Evolutionary conservation across 2,888 invertebrate species (phyloP).

Genomic region (Nipponacmea schrenckii): DNA sequence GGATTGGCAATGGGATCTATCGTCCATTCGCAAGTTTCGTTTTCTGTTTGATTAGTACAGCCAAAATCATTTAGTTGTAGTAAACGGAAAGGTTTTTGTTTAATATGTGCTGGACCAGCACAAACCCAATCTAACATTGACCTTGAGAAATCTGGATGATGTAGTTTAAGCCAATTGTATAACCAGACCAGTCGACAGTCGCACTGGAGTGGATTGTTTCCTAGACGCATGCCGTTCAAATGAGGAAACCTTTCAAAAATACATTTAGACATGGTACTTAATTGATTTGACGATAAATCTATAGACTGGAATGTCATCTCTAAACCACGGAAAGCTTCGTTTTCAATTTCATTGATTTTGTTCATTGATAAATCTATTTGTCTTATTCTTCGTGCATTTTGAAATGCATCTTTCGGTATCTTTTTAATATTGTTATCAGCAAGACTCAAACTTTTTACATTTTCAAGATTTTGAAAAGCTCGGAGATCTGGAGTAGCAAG

Average conservation of each 20-base stretch:
- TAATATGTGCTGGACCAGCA: conserved; percentile 8
- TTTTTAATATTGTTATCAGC: conserved; percentile 21
- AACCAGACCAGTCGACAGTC: conserved; percentile 33
- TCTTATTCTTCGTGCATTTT: conserved; percentile 14
- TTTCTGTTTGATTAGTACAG: conserved; percentile 1
- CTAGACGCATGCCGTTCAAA: conserved; percentile 24
- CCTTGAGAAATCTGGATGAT: conserved; percentile 19
- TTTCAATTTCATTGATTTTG: conserved; percentile 10
- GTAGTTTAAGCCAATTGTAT: conserved; percentile 28
- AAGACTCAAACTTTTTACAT: conserved; percentile 16
- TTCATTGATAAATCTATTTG: conserved; percentile 27
- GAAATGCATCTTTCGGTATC: conserved; percentile 16
- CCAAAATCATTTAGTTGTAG: conserved; percentile 12
- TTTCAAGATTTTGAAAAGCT: conserved; percentile 15
- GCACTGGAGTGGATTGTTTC: conserved; percentile 29
- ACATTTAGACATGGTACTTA: conserved; percentile 27
- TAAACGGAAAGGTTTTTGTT: conserved; percentile 18
- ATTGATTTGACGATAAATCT: conserved; percentile 21
- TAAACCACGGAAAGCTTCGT: conserved; percentile 23
- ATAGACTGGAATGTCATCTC: conserved; percentile 23
- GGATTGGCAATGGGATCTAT: conserved; percentile 10
- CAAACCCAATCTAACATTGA: conserved; percentile 27
- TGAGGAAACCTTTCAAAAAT: conserved; percentile 25
- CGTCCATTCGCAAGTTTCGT: conserved; percentile 19
- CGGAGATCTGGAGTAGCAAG: conserved; percentile 20